phyloP scores from a whole-genome alignment of 2,797 vertebrate species.

The Schizopygopsis malacanthus region DNA sequence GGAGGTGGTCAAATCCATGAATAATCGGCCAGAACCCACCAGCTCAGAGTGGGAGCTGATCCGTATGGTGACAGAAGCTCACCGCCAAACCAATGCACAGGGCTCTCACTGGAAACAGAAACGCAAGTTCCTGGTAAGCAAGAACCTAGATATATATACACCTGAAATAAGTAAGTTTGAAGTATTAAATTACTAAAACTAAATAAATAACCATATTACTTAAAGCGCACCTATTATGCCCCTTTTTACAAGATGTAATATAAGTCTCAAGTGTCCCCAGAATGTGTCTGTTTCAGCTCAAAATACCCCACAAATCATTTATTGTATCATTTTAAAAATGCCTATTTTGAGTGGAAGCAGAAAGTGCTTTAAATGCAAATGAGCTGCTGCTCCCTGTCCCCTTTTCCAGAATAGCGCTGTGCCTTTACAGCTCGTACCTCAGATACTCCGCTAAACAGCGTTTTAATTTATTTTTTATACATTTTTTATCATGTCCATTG shows the following conservation, averaged over 20 bases:
- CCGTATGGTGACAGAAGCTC: constrained; percentile 92
- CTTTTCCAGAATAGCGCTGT: too few relatives aligned
- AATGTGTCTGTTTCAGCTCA: neutral
- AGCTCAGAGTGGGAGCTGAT: constrained; percentile 95
- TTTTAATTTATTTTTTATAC: too few relatives aligned
- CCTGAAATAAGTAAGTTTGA: too few relatives aligned
- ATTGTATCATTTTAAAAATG: neutral
- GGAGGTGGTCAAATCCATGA: constrained; percentile 92
- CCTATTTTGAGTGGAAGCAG: neutral
- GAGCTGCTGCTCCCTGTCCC: neutral
- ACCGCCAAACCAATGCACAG: constrained; percentile 97
- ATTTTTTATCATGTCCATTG: too few relatives aligned
- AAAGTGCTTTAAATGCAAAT: neutral
- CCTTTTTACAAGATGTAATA: neutral
- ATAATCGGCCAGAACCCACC: constrained; percentile 93
- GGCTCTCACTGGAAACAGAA: constrained; percentile 99
- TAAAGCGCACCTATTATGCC: neutral
- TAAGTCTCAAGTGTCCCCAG: neutral
- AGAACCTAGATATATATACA: neutral
- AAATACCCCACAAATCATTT: neutral
- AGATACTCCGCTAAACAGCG: too few relatives aligned
- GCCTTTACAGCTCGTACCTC: too few relatives aligned
- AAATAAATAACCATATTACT: neutral
- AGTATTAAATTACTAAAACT: too few relatives aligned
- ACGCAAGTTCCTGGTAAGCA: constrained; percentile 94